Percentiles rank a stretch among this genome's conserved stretches.
Evolutionary conservation across 2,113 vertebrate species (phyloP).

Genomic region (Delphinapterus leucas): DNA sequence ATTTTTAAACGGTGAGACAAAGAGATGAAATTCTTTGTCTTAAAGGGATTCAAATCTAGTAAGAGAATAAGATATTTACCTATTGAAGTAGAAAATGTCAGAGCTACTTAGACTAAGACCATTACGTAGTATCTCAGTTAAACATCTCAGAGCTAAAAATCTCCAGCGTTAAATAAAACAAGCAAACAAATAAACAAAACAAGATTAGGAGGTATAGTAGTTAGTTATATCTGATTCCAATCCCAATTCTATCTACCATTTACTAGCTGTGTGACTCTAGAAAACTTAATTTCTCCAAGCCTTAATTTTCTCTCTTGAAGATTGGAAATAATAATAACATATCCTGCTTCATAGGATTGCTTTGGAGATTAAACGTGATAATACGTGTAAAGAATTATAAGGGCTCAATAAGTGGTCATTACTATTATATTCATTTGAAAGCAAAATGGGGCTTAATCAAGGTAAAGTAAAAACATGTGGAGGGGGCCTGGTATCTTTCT

Average conservation of each 20-base stretch:
- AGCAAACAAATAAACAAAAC: neutral
- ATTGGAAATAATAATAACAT: neutral
- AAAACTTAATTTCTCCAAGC: neutral
- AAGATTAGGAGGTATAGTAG: neutral
- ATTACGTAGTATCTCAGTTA: neutral
- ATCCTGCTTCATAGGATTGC: neutral
- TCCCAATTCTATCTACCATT: neutral
- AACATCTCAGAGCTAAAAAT: neutral
- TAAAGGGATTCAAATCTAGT: neutral
- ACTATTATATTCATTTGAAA: neutral
- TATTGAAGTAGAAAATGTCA: neutral
- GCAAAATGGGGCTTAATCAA: neutral
- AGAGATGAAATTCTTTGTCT: neutral
- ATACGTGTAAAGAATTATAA: neutral
- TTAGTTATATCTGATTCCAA: neutral
- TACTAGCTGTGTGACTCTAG: neutral
- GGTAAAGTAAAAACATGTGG: neutral
- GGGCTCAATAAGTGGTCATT: neutral
- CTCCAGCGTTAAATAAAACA: neutral
- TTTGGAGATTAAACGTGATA: neutral
- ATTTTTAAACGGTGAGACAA: neutral
- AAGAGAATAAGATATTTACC: neutral
- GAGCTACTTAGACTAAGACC: neutral
- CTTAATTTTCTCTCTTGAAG: neutral
- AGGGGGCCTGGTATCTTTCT: neutral